Base-by-base conservation (phyloP, 1,140 invertebrate species). In the Asbolus verrucosus region DNA sequence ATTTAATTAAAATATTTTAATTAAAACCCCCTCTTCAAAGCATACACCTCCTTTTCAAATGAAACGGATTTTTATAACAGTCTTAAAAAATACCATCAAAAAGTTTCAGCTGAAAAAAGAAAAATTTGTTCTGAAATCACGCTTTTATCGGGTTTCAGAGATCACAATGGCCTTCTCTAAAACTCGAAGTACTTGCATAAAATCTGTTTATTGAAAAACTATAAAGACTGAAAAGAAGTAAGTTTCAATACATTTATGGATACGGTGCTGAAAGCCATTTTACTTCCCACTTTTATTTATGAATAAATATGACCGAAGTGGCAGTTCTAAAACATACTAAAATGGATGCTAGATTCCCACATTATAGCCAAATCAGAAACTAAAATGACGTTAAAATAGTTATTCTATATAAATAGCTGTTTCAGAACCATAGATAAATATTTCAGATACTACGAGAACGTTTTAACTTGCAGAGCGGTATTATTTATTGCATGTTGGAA, bases 181-280 rank as follows among this genome's bases (percentile, higher is more conserved):
- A 41, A 41, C 11, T 46, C 21, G 6, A 19, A 16, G 16, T 19
- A 46, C 41, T 46, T 46, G 41, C 41, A 18, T 46, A 46, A 46
- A 46, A 46, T 19, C 41, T 19, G 15, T 46, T 16, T 46, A 46
- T 46, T 46, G 41, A 46, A 46, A 46, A 46, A 19, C 41, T 19
- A 46, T 46, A 46, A 46, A 46, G 21, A 14, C 16, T 46, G 41
- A 46, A 46, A 46, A 16, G 41, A 46, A 19, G 16, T 16, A 14
- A 18, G 41, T 46, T 46, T 46, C 41, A 46, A 46, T 46, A 46
- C 41, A 2, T 18, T 46, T 46, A 54, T 54, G 19, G 46, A 54
- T 54, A 54, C 27, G 46, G 21, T 4, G 46, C 4, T 5, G 18
- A 14, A 16, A 41, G 15, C 14, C 13, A 14, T 41, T 8, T 41